Base-by-base conservation (phyloP, 2,888 invertebrate genomes). In the Zygaena filipendulae region DNA sequence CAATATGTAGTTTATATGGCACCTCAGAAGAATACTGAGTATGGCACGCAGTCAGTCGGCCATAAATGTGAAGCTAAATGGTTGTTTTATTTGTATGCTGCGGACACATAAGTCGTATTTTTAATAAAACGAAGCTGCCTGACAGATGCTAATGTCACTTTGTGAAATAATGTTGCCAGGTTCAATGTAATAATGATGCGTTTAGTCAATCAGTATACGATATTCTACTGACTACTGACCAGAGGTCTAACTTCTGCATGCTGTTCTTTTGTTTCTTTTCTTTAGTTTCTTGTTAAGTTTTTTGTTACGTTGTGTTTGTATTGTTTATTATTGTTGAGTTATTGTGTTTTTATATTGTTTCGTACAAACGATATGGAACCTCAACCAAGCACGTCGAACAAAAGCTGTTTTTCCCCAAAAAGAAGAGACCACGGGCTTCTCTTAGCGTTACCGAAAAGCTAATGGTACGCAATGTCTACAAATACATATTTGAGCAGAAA, bases 401-500 rank as follows among this genome's bases (percentile, higher is more conserved):
- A 39, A 31, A 34, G 37, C 33, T 37, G n/a, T n/a, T 39, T 35
- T 37, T 35, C 30, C 37, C 39, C 38, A 40, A 27, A 38, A 38
- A 40, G 35, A 39, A 34, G 27, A 38, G 38, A 35, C 35, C 30
- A 30, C 36, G 28, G 28, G 23, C 33, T 23, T 28, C 32, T 33
- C 27, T 38, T 29, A 34, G 33, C 34, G 30, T 34, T 36, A 34
- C 36, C 34, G 39, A 36, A 39, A 39, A 36, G 27, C 32, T 36
- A 25, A 39, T 39, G 31, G 30, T 37, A 35, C 38, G 37, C 32
- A 42, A 40, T 32, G 34, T 40, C 33, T 40, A 40, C 37, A 43
- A 43, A 38, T 33, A 38, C 36, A 39, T 40, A 35, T 39, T 43
- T 38, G 39, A 40, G 38, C 33, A 39, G 36, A 36, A 36, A 35